phyloP scores from a whole-genome alignment of 2,797 vertebrate genomes.

The Holocentrus rufus region DNA sequence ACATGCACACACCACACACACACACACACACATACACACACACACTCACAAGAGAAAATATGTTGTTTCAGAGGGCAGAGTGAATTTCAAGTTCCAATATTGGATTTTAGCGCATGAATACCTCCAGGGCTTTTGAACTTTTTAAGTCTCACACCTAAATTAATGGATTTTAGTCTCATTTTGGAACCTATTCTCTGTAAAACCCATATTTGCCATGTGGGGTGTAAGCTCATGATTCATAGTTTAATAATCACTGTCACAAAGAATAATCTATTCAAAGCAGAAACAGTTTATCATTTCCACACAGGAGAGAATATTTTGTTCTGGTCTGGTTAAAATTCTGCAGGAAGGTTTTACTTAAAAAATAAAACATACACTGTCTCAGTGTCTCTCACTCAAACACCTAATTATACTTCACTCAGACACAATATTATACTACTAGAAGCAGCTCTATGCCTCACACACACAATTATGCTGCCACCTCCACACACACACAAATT shows the following conservation, averaged over 20 bases:
- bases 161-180: neutral
- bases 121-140: neutral
- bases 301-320: neutral
- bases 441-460: neutral
- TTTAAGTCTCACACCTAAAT: neutral
- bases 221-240: too few species aligned
- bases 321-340: too few species aligned
- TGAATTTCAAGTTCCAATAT: slow-evolving; percentile 25
- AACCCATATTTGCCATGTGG: too few species aligned
- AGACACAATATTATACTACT: neutral
- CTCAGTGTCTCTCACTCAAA: too few species aligned
- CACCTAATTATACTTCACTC: too few species aligned
- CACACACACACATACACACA: slow-evolving; percentile 22
- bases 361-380: too few species aligned
- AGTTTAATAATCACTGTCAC: neutral
- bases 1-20: slow-evolving; percentile 28
- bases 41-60: neutral
- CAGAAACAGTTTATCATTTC: neutral
- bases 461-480: neutral
- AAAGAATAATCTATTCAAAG: neutral
- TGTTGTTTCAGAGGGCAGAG: slow-evolving; percentile 23
- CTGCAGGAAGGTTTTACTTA: too few species aligned
- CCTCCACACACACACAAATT: neutral
- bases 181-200: too few species aligned
- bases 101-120: slow-evolving; percentile 7